These are phyloP conservation scores for Phania funesta DNA, from an alignment of 2,888 invertebrate species.

Conservation along the genomic window DNA sequence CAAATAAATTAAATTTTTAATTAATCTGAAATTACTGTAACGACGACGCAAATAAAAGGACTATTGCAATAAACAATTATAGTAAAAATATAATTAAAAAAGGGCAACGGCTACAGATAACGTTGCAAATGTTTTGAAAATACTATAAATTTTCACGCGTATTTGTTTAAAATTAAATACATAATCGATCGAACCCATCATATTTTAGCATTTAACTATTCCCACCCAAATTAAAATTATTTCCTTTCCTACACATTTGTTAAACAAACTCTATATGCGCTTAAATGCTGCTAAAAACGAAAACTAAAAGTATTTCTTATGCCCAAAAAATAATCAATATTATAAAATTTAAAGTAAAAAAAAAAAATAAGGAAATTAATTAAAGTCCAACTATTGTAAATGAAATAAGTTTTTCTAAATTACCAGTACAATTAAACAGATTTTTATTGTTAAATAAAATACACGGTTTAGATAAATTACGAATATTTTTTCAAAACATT, in stretches of 20 bases:
- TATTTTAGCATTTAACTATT: background rate
- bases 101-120: too few species aligned
- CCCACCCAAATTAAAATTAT: background rate
- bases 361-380: conserved; percentile 2
- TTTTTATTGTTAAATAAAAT: conserved; percentile 20
- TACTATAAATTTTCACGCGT: too few species aligned
- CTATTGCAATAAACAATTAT: too few species aligned
- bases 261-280: conserved; percentile 32
- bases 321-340: background rate
- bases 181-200: background rate
- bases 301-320: conserved; percentile 45
- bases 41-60: too few species aligned
- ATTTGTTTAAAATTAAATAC: background rate
- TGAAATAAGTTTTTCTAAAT: conserved; percentile 15
- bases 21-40: too few species aligned
- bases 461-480: conserved; percentile 28
- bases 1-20: too few species aligned
- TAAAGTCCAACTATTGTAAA: conserved; percentile 35
- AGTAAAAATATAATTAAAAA: too few species aligned
- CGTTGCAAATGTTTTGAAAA: too few species aligned
- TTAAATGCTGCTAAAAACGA: background rate
- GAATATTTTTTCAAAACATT: background rate
- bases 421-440: background rate
- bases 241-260: conserved; percentile 7
- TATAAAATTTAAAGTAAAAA: background rate